Conservation (phyloP, 2,888 invertebrate genomes). For the Sesamia inferens region DNA sequence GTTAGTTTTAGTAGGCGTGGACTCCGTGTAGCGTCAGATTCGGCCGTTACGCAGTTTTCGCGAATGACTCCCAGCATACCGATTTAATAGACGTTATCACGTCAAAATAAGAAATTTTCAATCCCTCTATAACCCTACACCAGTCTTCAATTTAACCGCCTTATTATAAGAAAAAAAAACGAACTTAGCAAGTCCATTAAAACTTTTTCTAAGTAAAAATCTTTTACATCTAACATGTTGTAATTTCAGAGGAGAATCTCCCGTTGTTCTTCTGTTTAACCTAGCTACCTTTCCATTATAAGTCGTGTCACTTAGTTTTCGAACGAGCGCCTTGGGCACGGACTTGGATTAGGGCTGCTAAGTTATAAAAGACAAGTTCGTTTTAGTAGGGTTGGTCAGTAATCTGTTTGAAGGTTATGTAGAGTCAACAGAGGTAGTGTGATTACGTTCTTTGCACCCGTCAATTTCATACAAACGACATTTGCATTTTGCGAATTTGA, state of each 20-base stretch:
- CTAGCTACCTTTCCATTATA: slow-evolving; percentile 67
- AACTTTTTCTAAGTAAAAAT: slow-evolving; percentile 62
- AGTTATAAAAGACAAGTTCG: slow-evolving; percentile 43
- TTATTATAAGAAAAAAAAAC: slow-evolving; percentile 15
- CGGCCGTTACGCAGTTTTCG: no score
- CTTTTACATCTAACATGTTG: slow-evolving; percentile 53
- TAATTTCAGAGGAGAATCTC: slow-evolving; percentile 46
- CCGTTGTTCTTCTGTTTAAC: slow-evolving; percentile 56
- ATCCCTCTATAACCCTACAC: neutral
- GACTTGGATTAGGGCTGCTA: slow-evolving; percentile 37
- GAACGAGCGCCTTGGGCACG: slow-evolving; percentile 63
- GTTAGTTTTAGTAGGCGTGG: no score
- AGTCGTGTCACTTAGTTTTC: slow-evolving; percentile 67
- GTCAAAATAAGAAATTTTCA: neutral
- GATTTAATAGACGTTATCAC: no score
- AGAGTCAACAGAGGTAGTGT: neutral
- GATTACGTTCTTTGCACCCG: neutral
- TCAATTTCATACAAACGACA: neutral
- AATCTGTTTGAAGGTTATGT: neutral
- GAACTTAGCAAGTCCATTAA: slow-evolving; percentile 47
- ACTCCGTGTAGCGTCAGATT: no score
- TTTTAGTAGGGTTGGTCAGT: slow-evolving; percentile 46
- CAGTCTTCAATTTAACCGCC: neutral
- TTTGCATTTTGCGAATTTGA: neutral
- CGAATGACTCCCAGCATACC: no score